These are phyloP conservation scores for Aradophagus sp. DNA, from an alignment of 1,140 invertebrate species.

Conservation along the genomic window DNA sequence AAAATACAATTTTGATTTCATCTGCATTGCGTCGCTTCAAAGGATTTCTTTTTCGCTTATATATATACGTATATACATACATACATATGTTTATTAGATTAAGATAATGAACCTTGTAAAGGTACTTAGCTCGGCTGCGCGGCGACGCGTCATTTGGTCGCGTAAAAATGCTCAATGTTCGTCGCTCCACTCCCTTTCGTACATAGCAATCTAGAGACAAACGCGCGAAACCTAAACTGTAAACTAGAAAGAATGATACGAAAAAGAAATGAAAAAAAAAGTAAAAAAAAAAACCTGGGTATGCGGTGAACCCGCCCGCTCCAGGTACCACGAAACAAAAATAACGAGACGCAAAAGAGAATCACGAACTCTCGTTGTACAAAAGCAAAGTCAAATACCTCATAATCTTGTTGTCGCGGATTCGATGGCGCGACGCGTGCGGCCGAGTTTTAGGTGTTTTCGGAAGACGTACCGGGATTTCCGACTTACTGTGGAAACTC, in stretches of 20 bases:
- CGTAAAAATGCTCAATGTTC: conserved; percentile 57
- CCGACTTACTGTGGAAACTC: conserved; percentile 56
- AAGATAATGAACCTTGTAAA: conserved; percentile 57
- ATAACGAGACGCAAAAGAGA: conserved; percentile 8
- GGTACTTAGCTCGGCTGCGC: conserved; percentile 21
- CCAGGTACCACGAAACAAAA: no score
- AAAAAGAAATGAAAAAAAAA: conserved; percentile 10
- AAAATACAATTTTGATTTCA: no score
- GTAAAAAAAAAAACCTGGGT: conserved; percentile 15
- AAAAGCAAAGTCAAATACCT: conserved; percentile 61
- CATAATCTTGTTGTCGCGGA: conserved; percentile 46
- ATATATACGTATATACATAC: conserved; percentile 25
- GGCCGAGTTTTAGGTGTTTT: conserved; percentile 33
- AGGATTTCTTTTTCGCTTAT: no score
- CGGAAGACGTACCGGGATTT: conserved; percentile 53
- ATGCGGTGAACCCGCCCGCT: no score
- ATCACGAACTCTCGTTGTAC: conserved; percentile 48
- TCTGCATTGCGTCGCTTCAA: no score
- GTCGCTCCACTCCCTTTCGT: conserved; percentile 53
- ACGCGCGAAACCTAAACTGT: conserved; percentile 12
- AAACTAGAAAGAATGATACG: conserved; percentile 18
- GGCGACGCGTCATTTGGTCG: conserved; percentile 4
- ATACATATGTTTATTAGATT: conserved; percentile 63
- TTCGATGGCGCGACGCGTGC: neutral
- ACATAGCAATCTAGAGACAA: conserved; percentile 43